phyloP scores from a whole-genome alignment of 2,888 invertebrate species.

The Cerastis leucographa region DNA sequence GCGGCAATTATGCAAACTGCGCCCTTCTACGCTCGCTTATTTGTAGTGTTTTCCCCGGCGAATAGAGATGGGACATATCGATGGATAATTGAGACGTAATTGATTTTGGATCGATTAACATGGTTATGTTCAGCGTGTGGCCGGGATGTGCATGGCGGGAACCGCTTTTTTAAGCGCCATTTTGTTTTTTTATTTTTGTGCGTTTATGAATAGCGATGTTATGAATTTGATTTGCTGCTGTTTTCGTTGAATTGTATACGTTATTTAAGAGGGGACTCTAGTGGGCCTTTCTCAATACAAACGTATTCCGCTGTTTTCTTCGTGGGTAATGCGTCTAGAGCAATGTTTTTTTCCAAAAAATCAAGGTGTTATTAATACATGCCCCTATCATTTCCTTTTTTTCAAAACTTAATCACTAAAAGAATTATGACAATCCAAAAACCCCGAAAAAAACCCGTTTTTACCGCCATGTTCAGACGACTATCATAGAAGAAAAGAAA shows the following conservation, averaged over 20 bases:
- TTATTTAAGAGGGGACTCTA: too few species aligned
- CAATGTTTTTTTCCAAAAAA: too few species aligned
- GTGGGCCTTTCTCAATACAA: too few species aligned
- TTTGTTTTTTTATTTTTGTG: neutral
- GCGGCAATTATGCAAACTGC: slow-evolving; percentile 84
- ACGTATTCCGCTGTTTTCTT: too few species aligned
- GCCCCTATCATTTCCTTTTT: too few species aligned
- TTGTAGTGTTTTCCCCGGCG: slow-evolving; percentile 77
- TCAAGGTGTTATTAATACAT: too few species aligned
- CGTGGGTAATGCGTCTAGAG: too few species aligned
- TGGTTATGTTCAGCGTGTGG: slow-evolving; percentile 30
- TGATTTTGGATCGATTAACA: slow-evolving; percentile 60
- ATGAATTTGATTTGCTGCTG: neutral
- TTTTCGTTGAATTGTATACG: neutral
- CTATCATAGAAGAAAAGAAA: too few species aligned
- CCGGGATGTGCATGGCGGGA: slow-evolving; percentile 16
- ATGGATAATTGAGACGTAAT: slow-evolving; percentile 64
- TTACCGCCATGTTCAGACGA: too few species aligned
- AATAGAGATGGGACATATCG: slow-evolving; percentile 70
- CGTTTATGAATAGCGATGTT: neutral
- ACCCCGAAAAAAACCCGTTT: too few species aligned
- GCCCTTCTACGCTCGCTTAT: slow-evolving; percentile 76
- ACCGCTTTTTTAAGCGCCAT: neutral
- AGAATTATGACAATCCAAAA: too few species aligned
- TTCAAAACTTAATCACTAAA: too few species aligned